These are phyloP conservation scores for Rhinichthys osculus DNA, from an alignment of 2,797 vertebrate species.

Conservation along the genomic window DNA sequence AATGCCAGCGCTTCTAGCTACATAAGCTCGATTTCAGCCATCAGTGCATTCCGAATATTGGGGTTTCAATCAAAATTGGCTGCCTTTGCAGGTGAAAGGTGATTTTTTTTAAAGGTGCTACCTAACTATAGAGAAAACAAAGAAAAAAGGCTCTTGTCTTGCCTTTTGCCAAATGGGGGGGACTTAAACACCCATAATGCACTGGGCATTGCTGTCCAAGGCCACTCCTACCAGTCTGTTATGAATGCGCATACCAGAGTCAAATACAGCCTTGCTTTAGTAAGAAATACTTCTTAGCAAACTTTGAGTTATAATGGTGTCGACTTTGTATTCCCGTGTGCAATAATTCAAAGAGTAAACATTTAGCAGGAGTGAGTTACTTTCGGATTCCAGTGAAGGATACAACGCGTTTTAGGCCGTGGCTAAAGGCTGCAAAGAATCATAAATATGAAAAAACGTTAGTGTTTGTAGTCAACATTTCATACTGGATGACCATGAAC, in stretches of 20 bases:
- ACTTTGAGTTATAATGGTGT: background rate
- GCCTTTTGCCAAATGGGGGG: background rate
- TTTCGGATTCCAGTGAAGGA: no score
- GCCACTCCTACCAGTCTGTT: background rate
- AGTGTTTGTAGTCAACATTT: background rate
- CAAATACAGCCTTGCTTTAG: background rate
- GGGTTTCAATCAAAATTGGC: no score
- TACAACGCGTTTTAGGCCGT: background rate
- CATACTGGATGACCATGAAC: background rate
- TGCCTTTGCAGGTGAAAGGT: no score
- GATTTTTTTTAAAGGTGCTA: no score
- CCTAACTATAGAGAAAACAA: no score
- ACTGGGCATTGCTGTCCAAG: background rate
- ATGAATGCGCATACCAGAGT: background rate
- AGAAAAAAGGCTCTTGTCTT: no score
- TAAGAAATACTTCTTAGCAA: background rate
- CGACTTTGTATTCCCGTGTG: no score
- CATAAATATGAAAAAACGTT: background rate
- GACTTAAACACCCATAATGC: background rate
- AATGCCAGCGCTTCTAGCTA: background rate
- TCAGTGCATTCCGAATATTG: background rate
- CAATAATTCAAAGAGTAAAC: no score
- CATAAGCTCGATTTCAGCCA: background rate
- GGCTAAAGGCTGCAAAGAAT: background rate
- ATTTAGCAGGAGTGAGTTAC: no score